These are phyloP conservation scores for Cephus spinipes DNA, from an alignment of 2,888 invertebrate genomes.

Conservation along the genomic window DNA sequence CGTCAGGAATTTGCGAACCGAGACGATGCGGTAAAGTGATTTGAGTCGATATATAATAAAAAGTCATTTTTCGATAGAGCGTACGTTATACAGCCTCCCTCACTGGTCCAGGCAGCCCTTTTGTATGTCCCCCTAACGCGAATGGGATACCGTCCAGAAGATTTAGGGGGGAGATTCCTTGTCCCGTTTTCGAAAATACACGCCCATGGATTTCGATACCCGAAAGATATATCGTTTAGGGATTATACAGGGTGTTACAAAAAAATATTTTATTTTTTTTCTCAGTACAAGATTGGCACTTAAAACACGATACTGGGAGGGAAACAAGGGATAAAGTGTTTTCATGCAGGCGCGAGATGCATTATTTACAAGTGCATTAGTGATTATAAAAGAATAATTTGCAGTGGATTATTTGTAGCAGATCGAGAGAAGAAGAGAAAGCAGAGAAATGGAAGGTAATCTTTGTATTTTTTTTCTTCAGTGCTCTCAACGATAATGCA, in stretches of 20 bases:
- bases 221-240: not conserved
- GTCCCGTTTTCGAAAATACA: not conserved
- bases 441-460: not conserved
- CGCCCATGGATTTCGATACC: not conserved
- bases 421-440: not conserved
- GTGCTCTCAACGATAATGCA: not conserved
- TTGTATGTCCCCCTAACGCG: not conserved
- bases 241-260: not conserved
- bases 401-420: not conserved
- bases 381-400: conserved; percentile 13
- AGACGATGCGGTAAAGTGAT: conserved; percentile 28
- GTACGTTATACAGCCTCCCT: not conserved
- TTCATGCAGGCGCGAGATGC: not conserved
- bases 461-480: not conserved
- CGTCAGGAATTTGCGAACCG: not conserved
- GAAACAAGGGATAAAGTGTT: not conserved
- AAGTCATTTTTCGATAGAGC: not conserved
- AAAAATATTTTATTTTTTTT: not conserved
- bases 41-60: conserved; percentile 10
- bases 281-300: no score
- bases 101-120: not conserved
- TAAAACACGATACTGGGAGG: not conserved
- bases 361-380: conserved; percentile 37
- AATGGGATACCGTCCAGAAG: not conserved
- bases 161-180: not conserved